Evolutionary conservation across 2,797 vertebrate species (phyloP), one percentile per base, ranked within the genome.

Genomic region (Brachyrhaphis roseni): DNA sequence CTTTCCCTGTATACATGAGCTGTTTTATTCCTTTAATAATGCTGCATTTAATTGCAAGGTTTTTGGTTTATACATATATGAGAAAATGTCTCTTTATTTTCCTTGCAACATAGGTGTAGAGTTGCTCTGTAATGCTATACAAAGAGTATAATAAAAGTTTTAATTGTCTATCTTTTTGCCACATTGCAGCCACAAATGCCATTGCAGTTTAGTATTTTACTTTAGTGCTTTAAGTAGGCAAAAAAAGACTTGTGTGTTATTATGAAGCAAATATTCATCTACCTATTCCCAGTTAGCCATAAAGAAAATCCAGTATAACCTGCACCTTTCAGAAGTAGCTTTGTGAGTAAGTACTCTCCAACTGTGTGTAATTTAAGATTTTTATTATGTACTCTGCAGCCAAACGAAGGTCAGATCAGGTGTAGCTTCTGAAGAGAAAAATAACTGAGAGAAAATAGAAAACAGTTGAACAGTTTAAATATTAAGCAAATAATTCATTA

Each of bases 21-120:
- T 34, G 45, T 68, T 62, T 73, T 23, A 46, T 36, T 72, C 26
- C 31, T 64, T 64, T 36, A 18, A 72, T 66, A 53, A 68, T 57
- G 46, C 31, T 74, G n/a, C 45, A 45, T 49, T 31, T 45, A 75
- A 59, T 45, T 55, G 39, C n/a, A 11, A 36, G 20, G 28, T 3
- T 28, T 53, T 36, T 59, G 28, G 34, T 62, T 62, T 12, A 28
- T 66, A 23, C 1, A 20, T 39, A 4, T 46, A 28, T 46, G 15
- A 45, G n/a, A 59, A 59, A 59, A 59, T 64, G 51, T 49, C 12
- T 31, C 34, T 41, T 76, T 26, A 62, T 59, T 0, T 39, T 36
- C 18, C 20, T 8, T 20, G 11, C 39, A 41, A 39, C 64, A 23
- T 12, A 64, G 31, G 10, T 66, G 34, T 23, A 39, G 62, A 66